Percentiles rank a stretch among this genome's conserved stretches.
phyloP scores from a whole-genome alignment of 2,797 vertebrate genomes.

The Chloroceryle amazona region DNA sequence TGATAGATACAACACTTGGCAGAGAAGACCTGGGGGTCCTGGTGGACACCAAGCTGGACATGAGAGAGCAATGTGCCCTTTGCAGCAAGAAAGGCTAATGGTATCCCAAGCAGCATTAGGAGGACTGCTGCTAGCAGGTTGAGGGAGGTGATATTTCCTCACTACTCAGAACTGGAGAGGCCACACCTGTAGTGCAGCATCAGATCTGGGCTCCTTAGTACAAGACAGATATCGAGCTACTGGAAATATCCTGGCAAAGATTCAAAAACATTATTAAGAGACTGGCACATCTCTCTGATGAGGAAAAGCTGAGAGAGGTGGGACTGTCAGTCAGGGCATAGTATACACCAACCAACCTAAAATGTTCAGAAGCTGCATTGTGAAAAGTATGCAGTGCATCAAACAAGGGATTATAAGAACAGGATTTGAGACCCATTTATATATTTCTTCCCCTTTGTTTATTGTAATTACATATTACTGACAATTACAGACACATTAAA shows the following conservation, averaged over 20 bases:
- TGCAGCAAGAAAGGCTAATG: background rate
- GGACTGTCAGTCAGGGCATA: background rate
- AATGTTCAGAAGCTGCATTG: background rate
- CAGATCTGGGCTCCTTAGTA: background rate
- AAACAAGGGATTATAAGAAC: background rate
- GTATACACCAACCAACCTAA: rapidly evolving
- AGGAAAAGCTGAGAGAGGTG: background rate
- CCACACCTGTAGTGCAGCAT: background rate
- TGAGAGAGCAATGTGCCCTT: rapidly evolving
- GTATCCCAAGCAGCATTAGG: rapidly evolving
- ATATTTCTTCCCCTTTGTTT: background rate
- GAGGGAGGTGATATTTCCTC: background rate
- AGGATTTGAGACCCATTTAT: background rate
- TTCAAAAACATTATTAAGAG: background rate
- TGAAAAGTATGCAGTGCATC: background rate
- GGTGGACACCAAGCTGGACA: background rate
- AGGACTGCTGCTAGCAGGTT: rapidly evolving
- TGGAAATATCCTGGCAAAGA: background rate
- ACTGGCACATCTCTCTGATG: background rate
- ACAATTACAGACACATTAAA: background rate
- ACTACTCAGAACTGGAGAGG: background rate
- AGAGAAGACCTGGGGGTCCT: background rate
- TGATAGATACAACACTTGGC: background rate
- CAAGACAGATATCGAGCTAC: rapidly evolving
- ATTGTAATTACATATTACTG: background rate